Evolutionary conservation across 2,113 vertebrate genomes (phyloP).

Genomic region (Petromus typicus): DNA sequence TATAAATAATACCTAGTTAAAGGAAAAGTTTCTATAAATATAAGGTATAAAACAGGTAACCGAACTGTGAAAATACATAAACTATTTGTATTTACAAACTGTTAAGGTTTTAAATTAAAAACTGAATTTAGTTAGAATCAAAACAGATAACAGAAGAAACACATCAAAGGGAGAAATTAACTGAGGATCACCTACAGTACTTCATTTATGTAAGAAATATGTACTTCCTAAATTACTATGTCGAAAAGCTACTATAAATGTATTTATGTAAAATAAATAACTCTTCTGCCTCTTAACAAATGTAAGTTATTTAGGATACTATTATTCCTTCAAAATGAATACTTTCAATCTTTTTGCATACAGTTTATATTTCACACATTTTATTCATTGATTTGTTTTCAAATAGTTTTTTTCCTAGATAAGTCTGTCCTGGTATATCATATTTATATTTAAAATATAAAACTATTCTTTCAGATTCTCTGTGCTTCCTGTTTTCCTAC

Average conservation of each 20-base stretch:
- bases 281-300: background rate
- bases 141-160: background rate
- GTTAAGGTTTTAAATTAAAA: background rate
- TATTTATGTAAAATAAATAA: background rate
- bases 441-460: background rate
- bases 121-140: background rate
- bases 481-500: background rate
- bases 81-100: background rate
- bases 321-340: background rate
- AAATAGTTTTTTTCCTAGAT: background rate
- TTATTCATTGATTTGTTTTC: background rate
- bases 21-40: background rate
- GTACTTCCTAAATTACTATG: background rate
- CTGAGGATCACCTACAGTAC: background rate
- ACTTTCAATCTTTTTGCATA: background rate
- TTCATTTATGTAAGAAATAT: background rate
- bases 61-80: background rate
- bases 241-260: background rate
- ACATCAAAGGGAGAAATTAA: background rate
- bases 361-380: background rate
- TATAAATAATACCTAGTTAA: background rate
- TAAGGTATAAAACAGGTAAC: background rate
- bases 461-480: background rate
- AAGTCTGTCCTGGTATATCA: background rate
- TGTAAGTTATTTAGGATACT: background rate